Evolutionary conservation across 2,113 vertebrate genomes (phyloP), one percentile per base, ranked within the genome.

Genomic region (Poecilia latipinna): DNA sequence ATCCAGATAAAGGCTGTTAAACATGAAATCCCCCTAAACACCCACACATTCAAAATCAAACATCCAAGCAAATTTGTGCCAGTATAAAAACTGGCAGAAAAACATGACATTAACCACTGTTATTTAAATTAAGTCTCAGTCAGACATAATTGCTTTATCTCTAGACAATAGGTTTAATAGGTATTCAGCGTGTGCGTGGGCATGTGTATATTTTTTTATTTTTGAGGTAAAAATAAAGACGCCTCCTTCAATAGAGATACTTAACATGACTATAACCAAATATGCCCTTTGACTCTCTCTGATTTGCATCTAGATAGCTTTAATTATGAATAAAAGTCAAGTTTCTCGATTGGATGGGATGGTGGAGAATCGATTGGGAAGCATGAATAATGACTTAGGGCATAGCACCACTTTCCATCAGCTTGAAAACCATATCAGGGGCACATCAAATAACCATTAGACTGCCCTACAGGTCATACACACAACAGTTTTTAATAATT

Each of bases 291-390:
- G 90, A 90, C 89, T 90, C 85, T 82, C 72, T 80, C 87, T 92
- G 88, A 94, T 94, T 95, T 94, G 93, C 94, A 94, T 94, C 85
- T 93, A 94, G 91, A 94, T 95, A 92, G 91, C 92, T 95, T 94
- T 95, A 95, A 95, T 95, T 94, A 94, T 90, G 88, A 92, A 86
- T 92, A 93, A 93, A 93, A 93, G 92, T 93, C 94, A 93, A 93
- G 89, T 91, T 86, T 91, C 83, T 77, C 75, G 65, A 90, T 90
- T 93, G 91, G 88, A 92, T 89, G 83, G 84, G 78, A 92, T 88
- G 75, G 89, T 88, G 91, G 90, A 81, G 84, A 94, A 94, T 95
- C 92, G 89, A 93, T 93, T 94, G 91, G 90, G 81, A 88, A 82
- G 90, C 91, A 86, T 93, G 92, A 83, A 94, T 93, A 94, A 94